Conservation (phyloP, 2,113 vertebrate genomes). For the Micronycteris hirsuta region DNA sequence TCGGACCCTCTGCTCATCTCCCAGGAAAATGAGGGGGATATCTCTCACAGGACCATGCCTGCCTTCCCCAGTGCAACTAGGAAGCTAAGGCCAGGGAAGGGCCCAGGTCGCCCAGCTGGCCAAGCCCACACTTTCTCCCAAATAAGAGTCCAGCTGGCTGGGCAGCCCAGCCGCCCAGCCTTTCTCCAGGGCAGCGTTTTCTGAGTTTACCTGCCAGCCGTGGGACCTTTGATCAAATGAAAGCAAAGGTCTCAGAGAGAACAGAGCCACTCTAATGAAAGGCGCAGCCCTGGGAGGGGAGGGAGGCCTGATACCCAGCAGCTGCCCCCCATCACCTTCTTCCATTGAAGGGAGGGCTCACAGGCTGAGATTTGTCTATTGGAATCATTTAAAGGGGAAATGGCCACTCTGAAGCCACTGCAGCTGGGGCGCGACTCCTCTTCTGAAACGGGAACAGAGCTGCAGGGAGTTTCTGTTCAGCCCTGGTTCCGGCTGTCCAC, state of each 20-base stretch:
- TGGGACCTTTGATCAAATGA: not conserved
- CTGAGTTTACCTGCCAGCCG: not conserved
- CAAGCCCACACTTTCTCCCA: not conserved
- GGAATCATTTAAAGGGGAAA: conserved; percentile 44
- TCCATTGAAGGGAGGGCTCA: not conserved
- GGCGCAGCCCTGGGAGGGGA: not conserved
- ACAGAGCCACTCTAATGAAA: not conserved
- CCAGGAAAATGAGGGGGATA: not conserved
- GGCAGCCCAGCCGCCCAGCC: not conserved
- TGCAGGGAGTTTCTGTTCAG: not conserved
- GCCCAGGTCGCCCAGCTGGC: fast-evolving
- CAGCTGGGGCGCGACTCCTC: conserved; percentile 73
- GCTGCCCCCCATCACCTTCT: too few relatives aligned
- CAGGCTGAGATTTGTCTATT: not conserved
- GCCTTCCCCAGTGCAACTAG: too few relatives aligned
- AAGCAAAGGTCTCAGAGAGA: not conserved
- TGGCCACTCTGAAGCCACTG: conserved; percentile 76
- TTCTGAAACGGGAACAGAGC: not conserved
- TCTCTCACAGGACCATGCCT: not conserved
- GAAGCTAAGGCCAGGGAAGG: not conserved
- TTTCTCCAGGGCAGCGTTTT: too few relatives aligned
- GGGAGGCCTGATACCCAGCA: not conserved
- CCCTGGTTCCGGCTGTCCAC: not conserved
- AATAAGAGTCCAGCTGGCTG: not conserved
- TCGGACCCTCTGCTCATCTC: not conserved